Evolutionary conservation across 1,140 invertebrate genomes (phyloP).

Genomic region (Saxidomus purpurata): DNA sequence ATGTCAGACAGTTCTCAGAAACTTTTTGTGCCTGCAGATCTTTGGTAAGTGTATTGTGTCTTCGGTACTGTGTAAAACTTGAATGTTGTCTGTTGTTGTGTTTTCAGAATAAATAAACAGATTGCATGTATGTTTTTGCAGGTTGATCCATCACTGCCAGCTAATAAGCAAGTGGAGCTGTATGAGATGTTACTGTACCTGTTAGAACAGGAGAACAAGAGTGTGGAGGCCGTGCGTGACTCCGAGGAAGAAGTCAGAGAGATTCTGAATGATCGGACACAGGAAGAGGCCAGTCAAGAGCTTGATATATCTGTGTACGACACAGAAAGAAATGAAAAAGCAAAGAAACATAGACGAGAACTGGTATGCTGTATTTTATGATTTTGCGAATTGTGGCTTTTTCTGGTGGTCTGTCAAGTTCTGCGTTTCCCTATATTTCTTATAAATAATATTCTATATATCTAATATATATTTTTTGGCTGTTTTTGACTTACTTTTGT

Average conservation of each 20-base stretch:
- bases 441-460: too few species aligned
- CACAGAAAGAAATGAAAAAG: conserved; percentile 86
- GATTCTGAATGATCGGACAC: conserved; percentile 82
- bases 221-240: conserved; percentile 80
- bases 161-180: conserved; percentile 85
- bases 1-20: too few species aligned
- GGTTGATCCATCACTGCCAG: conserved; percentile 80
- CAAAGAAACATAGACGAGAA: conserved; percentile 85
- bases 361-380: conserved; percentile 76
- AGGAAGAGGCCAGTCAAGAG: conserved; percentile 84
- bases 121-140: conserved; percentile 63
- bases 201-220: conserved; percentile 82
- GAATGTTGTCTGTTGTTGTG: too few species aligned
- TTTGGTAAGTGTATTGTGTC: too few species aligned
- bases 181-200: conserved; percentile 84
- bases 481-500: too few species aligned
- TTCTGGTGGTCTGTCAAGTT: too few species aligned
- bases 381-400: too few species aligned
- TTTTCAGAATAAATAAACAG: too few species aligned
- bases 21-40: too few species aligned
- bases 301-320: conserved; percentile 86
- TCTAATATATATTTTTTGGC: too few species aligned
- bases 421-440: too few species aligned
- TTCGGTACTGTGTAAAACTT: too few species aligned
- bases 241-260: conserved; percentile 85